A percentile compares a stretch with the other conserved stretches of the same genome.
Evolutionary conservation across 2,888 invertebrate species (phyloP).

Genomic region (Colostygia pectinataria): DNA sequence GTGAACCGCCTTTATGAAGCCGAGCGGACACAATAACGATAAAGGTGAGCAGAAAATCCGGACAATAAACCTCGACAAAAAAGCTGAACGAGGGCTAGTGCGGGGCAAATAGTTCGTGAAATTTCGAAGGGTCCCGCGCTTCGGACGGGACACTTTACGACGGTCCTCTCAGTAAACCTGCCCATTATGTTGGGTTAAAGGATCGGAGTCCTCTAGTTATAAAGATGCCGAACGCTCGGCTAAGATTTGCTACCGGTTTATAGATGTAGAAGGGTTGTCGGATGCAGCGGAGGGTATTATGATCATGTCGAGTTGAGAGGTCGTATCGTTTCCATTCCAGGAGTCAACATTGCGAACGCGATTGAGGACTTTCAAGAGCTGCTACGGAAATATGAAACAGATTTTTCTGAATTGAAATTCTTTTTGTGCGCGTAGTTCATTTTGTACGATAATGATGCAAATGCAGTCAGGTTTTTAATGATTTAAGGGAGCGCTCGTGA

Average conservation of each 20-base stretch:
- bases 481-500: no score
- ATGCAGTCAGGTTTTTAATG: conserved; percentile 10
- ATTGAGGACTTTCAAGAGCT: conserved; percentile 69
- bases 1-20: conserved; percentile 78
- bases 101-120: conserved; percentile 82
- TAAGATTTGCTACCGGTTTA: conserved; percentile 80
- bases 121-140: conserved; percentile 73
- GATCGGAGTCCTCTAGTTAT: conserved; percentile 77
- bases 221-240: conserved; percentile 77
- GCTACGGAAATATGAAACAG: conserved; percentile 62
- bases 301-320: conserved; percentile 77
- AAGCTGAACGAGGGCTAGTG: conserved; percentile 78
- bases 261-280: conserved; percentile 79
- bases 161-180: conserved; percentile 79
- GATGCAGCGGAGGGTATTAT: conserved; percentile 74
- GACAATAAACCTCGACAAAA: conserved; percentile 81
- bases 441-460: conserved; percentile 31
- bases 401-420: conserved; percentile 49
- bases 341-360: conserved; percentile 77
- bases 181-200: conserved; percentile 81
- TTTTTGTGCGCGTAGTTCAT: conserved; percentile 35
- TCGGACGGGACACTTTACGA: conserved; percentile 78
- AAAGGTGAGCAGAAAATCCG: conserved; percentile 82
- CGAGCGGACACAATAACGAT: conserved; percentile 81
- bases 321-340: conserved; percentile 77